Base-by-base conservation (phyloP, 2,888 invertebrate genomes). In the Stegana nigrithorax region DNA sequence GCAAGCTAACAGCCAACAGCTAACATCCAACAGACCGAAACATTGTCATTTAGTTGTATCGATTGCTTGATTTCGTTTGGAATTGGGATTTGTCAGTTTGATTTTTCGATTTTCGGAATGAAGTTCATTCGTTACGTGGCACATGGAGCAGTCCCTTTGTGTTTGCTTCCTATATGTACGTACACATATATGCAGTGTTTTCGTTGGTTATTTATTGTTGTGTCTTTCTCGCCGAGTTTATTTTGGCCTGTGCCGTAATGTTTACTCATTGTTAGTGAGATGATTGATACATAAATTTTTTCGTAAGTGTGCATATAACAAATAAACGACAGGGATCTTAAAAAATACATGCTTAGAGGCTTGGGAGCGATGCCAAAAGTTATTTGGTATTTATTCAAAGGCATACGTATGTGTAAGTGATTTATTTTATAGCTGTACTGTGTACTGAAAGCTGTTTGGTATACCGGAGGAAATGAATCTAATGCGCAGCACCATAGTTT, bases 1-100 rank as follows among this genome's bases (percentile, higher is more conserved):
- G 6, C 42, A 42, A 10, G 17, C n/a, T 29, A 29, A 7, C 6
- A 10, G 8, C 29, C 36, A 36, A 26, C 32, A 19, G 19, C 36
- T 26, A 65, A 62, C n/a, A n/a, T 67, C 47, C 77, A 71, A 55
- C 68, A 77, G 73, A 77, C 78, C 79, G 78, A 73, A 77, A 77
- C 79, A 75, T 77, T 80, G 73, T 78, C 75, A 79, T 78, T 75
- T 76, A 69, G 67, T 55, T 69, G 45, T 75, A 75, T 75, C 75
- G 80, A 77, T 75, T 79, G 75, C 75, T 21, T 55, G 32, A 55
- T 55, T 55, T 55, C 23, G 10, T 79, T 77, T 77, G 78, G 75
- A 75, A 77, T 75, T 75, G 67, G 71, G 75, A 79, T 79, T 77
- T 77, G 73, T 75, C 72, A 75, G 69, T 68, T 72, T 75, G 75